Conservation (phyloP, 2,113 vertebrate genomes). For the Prolemur simus region DNA sequence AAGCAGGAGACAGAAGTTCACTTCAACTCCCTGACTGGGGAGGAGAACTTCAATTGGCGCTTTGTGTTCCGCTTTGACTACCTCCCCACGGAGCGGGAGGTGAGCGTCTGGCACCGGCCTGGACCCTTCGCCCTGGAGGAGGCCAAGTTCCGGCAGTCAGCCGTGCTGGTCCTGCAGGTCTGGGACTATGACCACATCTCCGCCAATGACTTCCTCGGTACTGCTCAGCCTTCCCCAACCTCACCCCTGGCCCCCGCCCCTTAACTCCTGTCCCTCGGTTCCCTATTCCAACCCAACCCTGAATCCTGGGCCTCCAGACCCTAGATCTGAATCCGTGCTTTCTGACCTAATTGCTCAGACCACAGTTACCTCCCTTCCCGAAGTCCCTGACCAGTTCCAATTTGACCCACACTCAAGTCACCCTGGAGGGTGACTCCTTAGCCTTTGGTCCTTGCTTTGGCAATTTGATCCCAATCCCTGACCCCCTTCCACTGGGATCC, state of each 20-base stretch:
- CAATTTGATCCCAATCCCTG: not conserved
- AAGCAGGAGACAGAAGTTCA: slow-evolving; percentile 98
- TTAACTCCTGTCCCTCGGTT: not conserved
- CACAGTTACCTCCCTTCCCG: not conserved
- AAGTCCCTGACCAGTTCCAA: not conserved
- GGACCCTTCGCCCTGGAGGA: slow-evolving; percentile 94
- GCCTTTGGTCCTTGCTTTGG: not conserved
- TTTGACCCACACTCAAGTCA: not conserved
- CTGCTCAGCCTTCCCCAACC: not conserved
- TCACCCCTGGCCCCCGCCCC: not conserved
- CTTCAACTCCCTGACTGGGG: slow-evolving; percentile 95
- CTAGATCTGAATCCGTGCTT: not conserved
- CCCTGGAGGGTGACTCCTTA: not conserved
- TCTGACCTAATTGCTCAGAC: not conserved
- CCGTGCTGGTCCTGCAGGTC: slow-evolving; percentile 92
- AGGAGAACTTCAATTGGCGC: slow-evolving; percentile 98
- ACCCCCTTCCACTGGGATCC: not conserved
- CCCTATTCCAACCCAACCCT: not conserved
- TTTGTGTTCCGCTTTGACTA: slow-evolving; percentile 95
- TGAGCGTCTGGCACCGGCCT: slow-evolving; percentile 91
- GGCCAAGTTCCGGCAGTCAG: slow-evolving; percentile 91
- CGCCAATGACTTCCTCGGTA: slow-evolving; percentile 95
- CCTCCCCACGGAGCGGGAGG: slow-evolving; percentile 93
- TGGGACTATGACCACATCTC: slow-evolving; percentile 96
- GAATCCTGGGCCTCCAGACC: not conserved